Base-by-base conservation (phyloP, 2,797 vertebrate species). In the Neomorphus geoffroyi region DNA sequence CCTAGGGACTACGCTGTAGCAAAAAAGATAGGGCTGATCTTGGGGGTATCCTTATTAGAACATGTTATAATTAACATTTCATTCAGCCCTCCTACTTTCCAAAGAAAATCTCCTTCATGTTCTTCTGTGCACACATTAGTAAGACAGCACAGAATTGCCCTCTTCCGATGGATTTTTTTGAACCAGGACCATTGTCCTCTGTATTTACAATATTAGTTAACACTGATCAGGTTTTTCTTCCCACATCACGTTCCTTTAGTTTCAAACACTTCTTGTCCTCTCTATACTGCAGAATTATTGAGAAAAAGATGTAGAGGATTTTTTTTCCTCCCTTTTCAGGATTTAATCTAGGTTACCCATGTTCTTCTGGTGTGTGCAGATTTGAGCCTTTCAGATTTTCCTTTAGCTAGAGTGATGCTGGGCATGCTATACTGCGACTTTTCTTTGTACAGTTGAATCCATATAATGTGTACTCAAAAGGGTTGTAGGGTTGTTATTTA, bases 1-100 rank as follows among this genome's bases (percentile, higher is more conserved):
- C 96, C 97, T 97, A 95, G 97, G 97, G 97, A 98, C 95, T 96
- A 64, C 12, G 32, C 84, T 90, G 86, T 94, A 94, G 96, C 91
- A 82, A 82, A 88, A 86, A 72, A 92, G 90, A 88, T 91, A 88
- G 83, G 84, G 90, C 91, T 96, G 92, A 94, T 97, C 96, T 97
- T 97, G 91, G 94, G 94, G 93, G 79, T 96, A 90, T 96, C 88
- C 57, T 96, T 94, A 93, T 92, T 88, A 91, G 69, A 88, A 66
- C 65, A 51, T 64, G 66, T 79, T 80, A 91, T 66, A 95, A 94
- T 96, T 96, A 96, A 72, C 88, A 79, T 97, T 91, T 92, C 70
- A 18, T 86, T 96, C 85, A 82, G 62, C 79, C 70, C 91, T 86
- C 90, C 91, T 95, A 71, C 77, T 90, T 92, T 83, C 37, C 30